phyloP scores from a whole-genome alignment of 1,140 invertebrate genomes.

The Mamestra configurata region DNA sequence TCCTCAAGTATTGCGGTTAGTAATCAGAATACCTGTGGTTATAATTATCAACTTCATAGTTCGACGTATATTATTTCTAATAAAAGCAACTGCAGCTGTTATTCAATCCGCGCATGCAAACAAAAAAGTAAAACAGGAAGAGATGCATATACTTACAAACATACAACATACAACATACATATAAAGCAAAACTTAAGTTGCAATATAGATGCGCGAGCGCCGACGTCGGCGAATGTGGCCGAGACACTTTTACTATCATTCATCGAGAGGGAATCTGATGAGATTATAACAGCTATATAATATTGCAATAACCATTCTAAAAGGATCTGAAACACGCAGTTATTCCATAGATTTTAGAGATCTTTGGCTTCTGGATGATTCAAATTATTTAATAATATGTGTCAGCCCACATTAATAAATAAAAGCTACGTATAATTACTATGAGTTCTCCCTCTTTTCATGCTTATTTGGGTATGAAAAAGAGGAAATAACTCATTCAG shows the following conservation, averaged over 20 bases:
- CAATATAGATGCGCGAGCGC: conserved; percentile 26
- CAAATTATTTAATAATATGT: too few relatives aligned
- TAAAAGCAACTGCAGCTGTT: neutral
- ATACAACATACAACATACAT: conserved; percentile 5
- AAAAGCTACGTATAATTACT: too few relatives aligned
- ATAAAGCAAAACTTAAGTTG: conserved; percentile 26
- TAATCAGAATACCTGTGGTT: too few relatives aligned
- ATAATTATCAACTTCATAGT: too few relatives aligned
- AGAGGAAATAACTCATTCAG: too few relatives aligned
- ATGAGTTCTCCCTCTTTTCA: too few relatives aligned
- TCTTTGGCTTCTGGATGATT: too few relatives aligned
- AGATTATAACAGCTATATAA: conserved; percentile 61
- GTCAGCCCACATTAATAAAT: too few relatives aligned
- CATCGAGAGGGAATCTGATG: conserved; percentile 63
- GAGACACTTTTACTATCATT: conserved; percentile 67
- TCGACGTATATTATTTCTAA: too few relatives aligned
- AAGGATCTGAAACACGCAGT: neutral
- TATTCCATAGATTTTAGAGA: too few relatives aligned
- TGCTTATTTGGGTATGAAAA: too few relatives aligned
- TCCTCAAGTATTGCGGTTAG: too few relatives aligned
- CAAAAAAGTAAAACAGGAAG: conserved; percentile 16
- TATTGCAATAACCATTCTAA: conserved; percentile 48
- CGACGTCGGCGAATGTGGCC: conserved; percentile 41
- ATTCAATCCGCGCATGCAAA: neutral
- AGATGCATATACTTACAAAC: neutral